Conservation (phyloP, 2,113 vertebrate genomes). For the Daubentonia madagascariensis region DNA sequence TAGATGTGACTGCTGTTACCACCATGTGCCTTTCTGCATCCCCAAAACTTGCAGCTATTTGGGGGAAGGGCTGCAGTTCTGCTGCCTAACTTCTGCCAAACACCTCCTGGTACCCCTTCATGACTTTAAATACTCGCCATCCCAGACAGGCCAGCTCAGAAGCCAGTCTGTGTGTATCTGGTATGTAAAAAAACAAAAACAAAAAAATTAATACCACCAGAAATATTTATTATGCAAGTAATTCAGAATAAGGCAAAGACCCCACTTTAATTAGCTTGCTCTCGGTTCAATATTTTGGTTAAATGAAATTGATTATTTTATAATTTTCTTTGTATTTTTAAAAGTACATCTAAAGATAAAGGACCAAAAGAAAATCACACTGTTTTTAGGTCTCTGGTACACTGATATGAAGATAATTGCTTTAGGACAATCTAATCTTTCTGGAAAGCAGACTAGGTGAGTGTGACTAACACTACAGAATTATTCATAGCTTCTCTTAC, state of each 20-base stretch:
- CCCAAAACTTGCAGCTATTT: not conserved
- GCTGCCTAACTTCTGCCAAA: not conserved
- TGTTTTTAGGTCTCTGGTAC: not conserved
- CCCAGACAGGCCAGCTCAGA: not conserved
- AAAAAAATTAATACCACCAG: not conserved
- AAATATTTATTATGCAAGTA: not conserved
- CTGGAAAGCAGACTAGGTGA: not conserved
- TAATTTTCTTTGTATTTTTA: not conserved
- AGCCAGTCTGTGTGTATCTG: not conserved
- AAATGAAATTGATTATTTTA: constrained; percentile 7
- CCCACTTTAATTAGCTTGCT: not conserved
- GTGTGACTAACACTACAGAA: not conserved
- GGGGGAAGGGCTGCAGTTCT: not conserved
- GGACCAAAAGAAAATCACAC: not conserved
- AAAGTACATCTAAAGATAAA: not conserved
- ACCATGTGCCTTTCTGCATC: not conserved
- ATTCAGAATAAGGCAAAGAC: not conserved
- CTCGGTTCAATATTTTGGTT: not conserved
- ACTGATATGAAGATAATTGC: not conserved
- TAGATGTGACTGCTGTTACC: rapidly evolving
- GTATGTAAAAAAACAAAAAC: not conserved
- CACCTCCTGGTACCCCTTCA: rapidly evolving
- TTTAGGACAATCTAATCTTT: not conserved
- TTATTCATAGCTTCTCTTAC: not conserved
- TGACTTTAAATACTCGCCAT: not conserved